Evolutionary conservation across 2,888 invertebrate species (phyloP), one percentile per base, ranked within the genome.

Genomic region (Drosophila vallismaia): DNA sequence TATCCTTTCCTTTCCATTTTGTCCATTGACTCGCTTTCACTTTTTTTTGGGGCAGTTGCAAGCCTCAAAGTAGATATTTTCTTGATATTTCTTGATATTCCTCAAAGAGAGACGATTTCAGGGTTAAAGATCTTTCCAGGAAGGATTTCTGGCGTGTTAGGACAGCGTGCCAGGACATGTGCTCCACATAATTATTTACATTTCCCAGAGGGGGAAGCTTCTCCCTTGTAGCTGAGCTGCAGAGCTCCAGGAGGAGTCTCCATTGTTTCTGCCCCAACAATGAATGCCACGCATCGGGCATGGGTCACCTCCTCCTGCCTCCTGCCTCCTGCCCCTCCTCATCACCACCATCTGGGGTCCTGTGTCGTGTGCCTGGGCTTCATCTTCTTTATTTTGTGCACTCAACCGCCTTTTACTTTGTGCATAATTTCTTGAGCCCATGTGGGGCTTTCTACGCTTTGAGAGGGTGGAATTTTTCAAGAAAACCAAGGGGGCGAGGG

Each of bases 381-480:
- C 73, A 45, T 66, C 70, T 67, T 66, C 62, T 77, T 78, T 71
- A 76, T 86, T 80, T 82, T 82, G 74, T 85, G 76, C 77, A 80
- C 80, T 77, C 73, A 71, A 76, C 79, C 76, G 77, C 71, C 85
- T 85, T 84, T 81, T 68, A 76, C 81, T 77, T 78, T 80, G 73
- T 74, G 81, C 81, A 75, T 79, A 76, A 77, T 81, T 86, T 77
- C 87, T 78, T 74, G 71, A 66, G 64, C 81, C 55, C 38, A 52
- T 38, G 52, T 51, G 36, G 44, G 50, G 31, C 9, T 28, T 14
- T 9, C 12, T 5, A n/a, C 12, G 26, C 0, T 8, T 19, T 10
- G 14, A 14, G 55, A 8, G 29, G 64, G 28, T 33, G 28, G 9
- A 26, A 26, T 28, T 48, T 48, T 42, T 48, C 7, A 24, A 28